These are phyloP conservation scores for Pedicia rivosa DNA, from an alignment of 2,888 invertebrate genomes.

Conservation along the genomic window DNA sequence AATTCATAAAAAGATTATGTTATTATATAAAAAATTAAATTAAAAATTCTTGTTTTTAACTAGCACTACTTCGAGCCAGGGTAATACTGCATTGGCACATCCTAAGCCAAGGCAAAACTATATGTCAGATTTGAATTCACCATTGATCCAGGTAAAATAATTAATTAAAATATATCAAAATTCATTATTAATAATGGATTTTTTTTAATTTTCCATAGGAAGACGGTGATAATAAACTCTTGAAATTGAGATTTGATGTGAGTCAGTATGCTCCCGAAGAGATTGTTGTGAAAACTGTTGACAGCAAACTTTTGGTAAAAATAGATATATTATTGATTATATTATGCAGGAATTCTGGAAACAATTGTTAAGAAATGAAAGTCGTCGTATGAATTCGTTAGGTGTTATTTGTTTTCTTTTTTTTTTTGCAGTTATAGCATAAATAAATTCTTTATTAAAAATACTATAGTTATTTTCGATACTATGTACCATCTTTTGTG, in stretches of 20 bases:
- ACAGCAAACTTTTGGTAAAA: constrained; percentile 75
- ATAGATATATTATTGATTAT: background rate
- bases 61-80: background rate
- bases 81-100: constrained; percentile 31
- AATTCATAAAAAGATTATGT: too few relatives aligned
- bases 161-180: background rate
- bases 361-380: too few relatives aligned
- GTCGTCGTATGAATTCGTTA: too few relatives aligned
- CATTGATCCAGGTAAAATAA: constrained; percentile 42
- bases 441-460: too few relatives aligned
- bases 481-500: too few relatives aligned
- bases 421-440: too few relatives aligned
- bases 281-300: constrained; percentile 95
- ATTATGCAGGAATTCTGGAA: too few relatives aligned
- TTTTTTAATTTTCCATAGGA: constrained; percentile 44
- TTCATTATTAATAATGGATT: constrained; percentile 1
- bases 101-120: constrained; percentile 32
- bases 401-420: too few relatives aligned
- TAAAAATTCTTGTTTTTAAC: too few relatives aligned
- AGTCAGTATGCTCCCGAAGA: constrained; percentile 95
- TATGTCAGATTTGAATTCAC: constrained; percentile 81
- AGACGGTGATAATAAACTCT: constrained; percentile 82
- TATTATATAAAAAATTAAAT: too few relatives aligned
- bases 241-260: constrained; percentile 93
- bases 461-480: too few relatives aligned